Percentiles rank a stretch among this genome's conserved stretches.
phyloP scores from a whole-genome alignment of 2,888 invertebrate genomes.

The Melitaea athalia region DNA sequence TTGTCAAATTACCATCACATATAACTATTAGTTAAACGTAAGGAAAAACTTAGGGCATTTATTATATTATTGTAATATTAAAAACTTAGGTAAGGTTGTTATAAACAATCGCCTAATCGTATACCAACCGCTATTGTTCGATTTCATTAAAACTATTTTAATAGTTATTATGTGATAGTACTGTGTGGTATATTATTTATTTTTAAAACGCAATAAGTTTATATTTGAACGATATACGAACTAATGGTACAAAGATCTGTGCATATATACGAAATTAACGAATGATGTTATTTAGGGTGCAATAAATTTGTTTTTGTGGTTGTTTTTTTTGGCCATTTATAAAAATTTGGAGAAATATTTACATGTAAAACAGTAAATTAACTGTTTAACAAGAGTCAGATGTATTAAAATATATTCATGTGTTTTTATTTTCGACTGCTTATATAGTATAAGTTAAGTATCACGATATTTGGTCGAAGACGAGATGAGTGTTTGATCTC shows the following conservation, averaged over 20 bases:
- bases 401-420: neutral
- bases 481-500: slow-evolving; percentile 63
- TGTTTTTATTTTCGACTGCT: slow-evolving; percentile 5
- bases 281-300: slow-evolving; percentile 47
- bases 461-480: slow-evolving; percentile 42
- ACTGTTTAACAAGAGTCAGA: neutral
- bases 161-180: neutral
- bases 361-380: neutral
- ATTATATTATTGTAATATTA: neutral
- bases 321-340: slow-evolving; percentile 18
- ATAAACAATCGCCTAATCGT: neutral
- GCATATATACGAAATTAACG: slow-evolving; percentile 45
- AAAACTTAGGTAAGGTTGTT: neutral
- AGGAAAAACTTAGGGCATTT: slow-evolving; percentile 6
- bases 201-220: slow-evolving; percentile 26
- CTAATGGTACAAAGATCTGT: slow-evolving; percentile 43
- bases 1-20: slow-evolving; percentile 5
- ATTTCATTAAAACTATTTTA: slow-evolving; percentile 4
- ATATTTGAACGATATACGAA: slow-evolving; percentile 39
- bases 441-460: slow-evolving; percentile 15
- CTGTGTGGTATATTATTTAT: slow-evolving; percentile 6
- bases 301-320: slow-evolving; percentile 44
- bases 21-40: neutral
- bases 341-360: slow-evolving; percentile 14
- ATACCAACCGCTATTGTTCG: neutral